Evolutionary conservation across 2,797 vertebrate genomes (phyloP).

Genomic region (Cynopterus sphinx): DNA sequence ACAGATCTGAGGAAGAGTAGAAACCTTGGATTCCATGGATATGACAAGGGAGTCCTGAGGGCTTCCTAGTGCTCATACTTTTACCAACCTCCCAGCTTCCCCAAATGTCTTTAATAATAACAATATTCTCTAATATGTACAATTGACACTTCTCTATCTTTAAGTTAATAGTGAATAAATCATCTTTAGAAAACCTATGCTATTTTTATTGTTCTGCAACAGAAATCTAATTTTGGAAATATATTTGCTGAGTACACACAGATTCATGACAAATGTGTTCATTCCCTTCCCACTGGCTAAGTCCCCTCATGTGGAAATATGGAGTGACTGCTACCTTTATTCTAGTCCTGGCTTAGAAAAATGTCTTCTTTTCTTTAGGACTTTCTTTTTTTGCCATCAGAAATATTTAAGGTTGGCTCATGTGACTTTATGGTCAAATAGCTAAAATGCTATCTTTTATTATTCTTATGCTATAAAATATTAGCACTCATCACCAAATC

Average conservation of each 20-base stretch:
- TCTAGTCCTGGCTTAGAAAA: background rate
- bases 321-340: background rate
- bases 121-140: background rate
- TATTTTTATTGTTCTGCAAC: background rate
- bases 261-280: background rate
- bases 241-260: background rate
- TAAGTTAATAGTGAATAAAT: background rate
- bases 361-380: background rate
- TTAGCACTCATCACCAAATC: background rate
- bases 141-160: background rate
- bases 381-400: background rate
- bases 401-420: background rate
- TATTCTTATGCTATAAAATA: constrained; percentile 23
- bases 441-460: constrained; percentile 2
- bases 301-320: background rate
- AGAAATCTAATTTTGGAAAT: constrained; percentile 40
- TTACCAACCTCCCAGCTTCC: background rate
- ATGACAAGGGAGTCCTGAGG: background rate
- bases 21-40: background rate
- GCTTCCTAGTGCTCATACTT: too few relatives aligned
- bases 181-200: background rate
- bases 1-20: background rate
- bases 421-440: background rate
- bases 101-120: background rate
- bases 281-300: background rate